Conservation (phyloP, 2,797 vertebrate species). For the Macropodus opercularis region DNA sequence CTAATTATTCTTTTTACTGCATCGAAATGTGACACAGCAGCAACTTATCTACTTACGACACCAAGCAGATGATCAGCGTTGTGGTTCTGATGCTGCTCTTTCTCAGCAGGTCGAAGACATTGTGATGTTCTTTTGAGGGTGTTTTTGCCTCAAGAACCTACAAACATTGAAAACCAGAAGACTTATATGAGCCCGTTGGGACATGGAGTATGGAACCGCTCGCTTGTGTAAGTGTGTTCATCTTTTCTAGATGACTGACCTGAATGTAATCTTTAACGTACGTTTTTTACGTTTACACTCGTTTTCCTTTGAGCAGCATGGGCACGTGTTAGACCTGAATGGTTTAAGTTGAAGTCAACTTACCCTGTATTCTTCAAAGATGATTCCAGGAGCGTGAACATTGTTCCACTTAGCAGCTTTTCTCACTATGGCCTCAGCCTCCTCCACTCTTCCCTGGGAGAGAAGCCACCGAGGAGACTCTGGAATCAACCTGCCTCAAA, state of each 20-base stretch:
- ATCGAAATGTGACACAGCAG: too few species aligned
- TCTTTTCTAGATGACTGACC: too few species aligned
- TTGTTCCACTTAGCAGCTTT: conserved; percentile 74
- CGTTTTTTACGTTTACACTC: too few species aligned
- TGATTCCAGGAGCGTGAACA: conserved; percentile 58
- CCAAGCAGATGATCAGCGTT: conserved; percentile 83
- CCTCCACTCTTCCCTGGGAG: conserved; percentile 65
- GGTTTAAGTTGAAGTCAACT: conserved; percentile 3
- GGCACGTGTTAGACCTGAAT: too few species aligned
- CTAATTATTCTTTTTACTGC: too few species aligned
- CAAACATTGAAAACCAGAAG: conserved; percentile 18
- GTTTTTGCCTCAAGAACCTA: conserved; percentile 33
- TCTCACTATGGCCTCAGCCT: conserved; percentile 73
- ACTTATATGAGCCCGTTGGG: too few species aligned
- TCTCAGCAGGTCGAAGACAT: conserved; percentile 81
- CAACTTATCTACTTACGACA: conserved; percentile 81
- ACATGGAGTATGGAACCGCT: too few species aligned
- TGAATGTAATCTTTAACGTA: too few species aligned
- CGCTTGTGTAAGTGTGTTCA: too few species aligned
- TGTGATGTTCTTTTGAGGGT: conserved; percentile 54
- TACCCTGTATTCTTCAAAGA: conserved; percentile 54
- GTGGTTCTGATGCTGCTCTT: conserved; percentile 79
- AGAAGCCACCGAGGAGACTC: conserved; percentile 82
- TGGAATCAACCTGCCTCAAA: conserved; percentile 71
- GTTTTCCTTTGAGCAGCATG: too few species aligned